Conservation (phyloP, 2,888 invertebrate species). For the Amblyjoppa proteus region DNA sequence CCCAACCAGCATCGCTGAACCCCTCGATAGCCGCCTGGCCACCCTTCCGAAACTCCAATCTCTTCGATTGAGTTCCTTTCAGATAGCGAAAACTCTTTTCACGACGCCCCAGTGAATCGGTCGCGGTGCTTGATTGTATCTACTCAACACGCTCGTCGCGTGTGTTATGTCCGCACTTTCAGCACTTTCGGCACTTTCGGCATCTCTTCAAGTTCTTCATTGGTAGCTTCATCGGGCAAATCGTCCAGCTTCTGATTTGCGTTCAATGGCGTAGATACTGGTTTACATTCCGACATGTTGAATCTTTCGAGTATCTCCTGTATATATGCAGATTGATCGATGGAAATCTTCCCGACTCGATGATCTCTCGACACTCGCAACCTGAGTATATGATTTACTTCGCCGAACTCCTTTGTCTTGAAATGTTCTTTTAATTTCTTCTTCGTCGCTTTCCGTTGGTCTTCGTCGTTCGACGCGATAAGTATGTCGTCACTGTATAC, state of each 20-base stretch:
- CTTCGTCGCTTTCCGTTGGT: constrained; percentile 36
- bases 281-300: constrained; percentile 54
- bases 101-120: neutral
- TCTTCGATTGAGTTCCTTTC: neutral
- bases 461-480: constrained; percentile 57
- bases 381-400: constrained; percentile 66
- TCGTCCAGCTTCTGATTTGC: constrained; percentile 19
- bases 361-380: constrained; percentile 62
- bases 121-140: neutral
- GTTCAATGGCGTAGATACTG: constrained; percentile 49
- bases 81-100: constrained; percentile 1
- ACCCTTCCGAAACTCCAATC: constrained; percentile 1
- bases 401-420: constrained; percentile 70
- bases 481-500: constrained; percentile 70
- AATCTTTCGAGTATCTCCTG: constrained; percentile 50
- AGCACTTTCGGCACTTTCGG: neutral
- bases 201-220: constrained; percentile 2
- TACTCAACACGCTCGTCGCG: neutral
- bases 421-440: constrained; percentile 55
- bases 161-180: constrained; percentile 3
- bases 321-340: constrained; percentile 68
- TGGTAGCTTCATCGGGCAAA: neutral
- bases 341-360: constrained; percentile 34
- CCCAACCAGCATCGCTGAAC: constrained; percentile 8
- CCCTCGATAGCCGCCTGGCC: neutral